Base-by-base conservation (phyloP, 1,140 invertebrate genomes). In the Zophobas morio region DNA sequence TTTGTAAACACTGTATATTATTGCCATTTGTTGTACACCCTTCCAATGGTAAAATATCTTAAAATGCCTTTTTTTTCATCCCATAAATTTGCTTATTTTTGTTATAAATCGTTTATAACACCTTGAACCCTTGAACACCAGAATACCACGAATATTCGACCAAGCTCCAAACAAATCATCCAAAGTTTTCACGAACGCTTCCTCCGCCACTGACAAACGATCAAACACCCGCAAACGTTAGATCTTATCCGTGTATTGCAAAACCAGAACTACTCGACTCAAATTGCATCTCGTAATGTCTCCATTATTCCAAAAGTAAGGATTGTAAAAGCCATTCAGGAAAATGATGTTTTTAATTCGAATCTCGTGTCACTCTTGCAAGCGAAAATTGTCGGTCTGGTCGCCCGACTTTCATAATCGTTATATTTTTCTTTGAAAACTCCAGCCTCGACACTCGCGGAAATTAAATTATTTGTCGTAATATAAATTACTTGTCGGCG, bases 401-500 rank as follows among this genome's bases (percentile, higher is more conserved):
- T 20, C 49, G 20, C n/a, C n/a, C 4, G 20, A 51, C 49, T 51
- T 51, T 51, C 20, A 51, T 51, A 5, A 20, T 51, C 49, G 49
- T 4, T 20, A 2, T 51, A 51, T 51, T 51, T 51, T 51, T 51
- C n/a, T 20, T 51, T 4, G 49, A 51, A 20, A 51, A 51, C 49
- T 51, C 20, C 6, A 51, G 49, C 0, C 49, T 20, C 49, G 49
- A 51, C 49, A 20, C 49, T 51, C 20, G 20, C n/a, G 49, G 6
- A 51, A 51, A 51, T 51, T 51, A 51, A 51, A 51, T 51, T 51
- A 51, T 51, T 51, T 51, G 49, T 51, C 49, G 20, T 20, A 51
- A 51, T 51, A 51, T 51, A 51, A 51, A 51, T 51, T 51, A 51
- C 49, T 51, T 51, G 3, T 20, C n/a, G 20, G 20, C 49, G 49